These are phyloP conservation scores for Pleuronectes platessa DNA, from an alignment of 2,113 vertebrate genomes.

Conservation along the genomic window DNA sequence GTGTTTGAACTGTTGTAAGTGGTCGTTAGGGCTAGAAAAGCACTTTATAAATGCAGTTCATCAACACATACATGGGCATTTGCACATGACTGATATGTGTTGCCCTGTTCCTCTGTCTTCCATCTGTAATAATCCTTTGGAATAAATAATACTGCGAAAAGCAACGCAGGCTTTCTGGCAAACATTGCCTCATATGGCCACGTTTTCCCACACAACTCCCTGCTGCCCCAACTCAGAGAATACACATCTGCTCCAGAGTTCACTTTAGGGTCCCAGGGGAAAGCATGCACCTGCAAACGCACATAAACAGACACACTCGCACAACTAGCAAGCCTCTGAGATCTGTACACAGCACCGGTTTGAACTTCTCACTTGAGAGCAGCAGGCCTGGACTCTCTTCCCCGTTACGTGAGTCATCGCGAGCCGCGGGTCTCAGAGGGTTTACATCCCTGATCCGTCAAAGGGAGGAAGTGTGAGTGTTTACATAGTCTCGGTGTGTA, in stretches of 20 bases:
- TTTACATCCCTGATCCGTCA: constrained; percentile 50
- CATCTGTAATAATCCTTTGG: not conserved
- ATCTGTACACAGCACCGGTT: constrained; percentile 1
- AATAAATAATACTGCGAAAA: not conserved
- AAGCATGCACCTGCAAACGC: constrained; percentile 33
- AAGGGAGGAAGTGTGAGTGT: constrained; percentile 62
- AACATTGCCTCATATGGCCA: constrained; percentile 40
- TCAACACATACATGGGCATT: not conserved
- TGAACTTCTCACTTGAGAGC: not conserved
- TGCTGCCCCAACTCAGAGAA: constrained; percentile 33
- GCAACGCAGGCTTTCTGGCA: constrained; percentile 1
- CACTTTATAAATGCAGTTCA: not conserved
- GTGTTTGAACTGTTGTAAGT: not conserved
- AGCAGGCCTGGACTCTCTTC: constrained; percentile 32
- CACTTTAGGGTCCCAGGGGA: constrained; percentile 23
- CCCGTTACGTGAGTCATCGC: not conserved
- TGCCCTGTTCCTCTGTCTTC: not conserved
- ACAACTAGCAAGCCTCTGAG: not conserved
- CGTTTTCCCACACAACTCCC: constrained; percentile 31
- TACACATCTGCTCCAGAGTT: constrained; percentile 38
- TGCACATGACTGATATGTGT: too few species aligned
- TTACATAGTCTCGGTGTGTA: constrained; percentile 58
- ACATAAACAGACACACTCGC: constrained; percentile 7
- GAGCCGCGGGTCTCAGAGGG: constrained; percentile 38
- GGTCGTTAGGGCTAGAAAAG: not conserved